Evolutionary conservation across 2,113 vertebrate genomes (phyloP), one percentile per base, ranked within the genome.

Genomic region (Onychorhynchus coronatus): DNA sequence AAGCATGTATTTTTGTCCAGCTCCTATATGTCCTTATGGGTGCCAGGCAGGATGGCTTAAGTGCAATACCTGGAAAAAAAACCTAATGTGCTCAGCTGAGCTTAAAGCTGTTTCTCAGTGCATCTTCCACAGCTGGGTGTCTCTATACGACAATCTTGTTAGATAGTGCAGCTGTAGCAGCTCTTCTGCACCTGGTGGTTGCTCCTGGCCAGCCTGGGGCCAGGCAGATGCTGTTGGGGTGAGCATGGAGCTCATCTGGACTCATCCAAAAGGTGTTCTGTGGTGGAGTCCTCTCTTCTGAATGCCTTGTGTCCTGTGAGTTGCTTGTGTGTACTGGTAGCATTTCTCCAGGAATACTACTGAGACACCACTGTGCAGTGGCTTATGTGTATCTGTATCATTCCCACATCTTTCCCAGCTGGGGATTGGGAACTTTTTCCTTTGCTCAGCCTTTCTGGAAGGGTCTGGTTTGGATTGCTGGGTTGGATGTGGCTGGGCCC

Each of bases 321-420:
- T 62, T 67, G 47, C 25, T 66, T 13, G 30, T 22, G 23, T 8
- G 19, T 17, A 30, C 39, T 14, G 13, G 28, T 1, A 10, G 7
- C 12, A 12, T 37, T 85, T 79, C 71, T 82, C 28, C 39, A 56
- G 31, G 75, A 70, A 49, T 16, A 3, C 6, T 18, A 5, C 2
- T 21, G 53, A 63, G 88, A 31, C 4, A 8, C 5, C 6, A 0
- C 5, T 0, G 7, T 55, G 41, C 3, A 8, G n/a, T 18, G 15
- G 14, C 18, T 49, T 3, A 8, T 35, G 13, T 14, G 3, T 35
- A 70, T 28, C 71, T 72, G 4, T 30, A 1, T 6, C 2, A 0
- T 35, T 74, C 27, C 18, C 33, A 14, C 2, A 5, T 21, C 21
- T 30, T 85, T 31, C 18, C 53, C 7, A 80, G 18, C 12, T 27